Evolutionary conservation across 2,888 invertebrate genomes (phyloP), one percentile per base, ranked within the genome.

Genomic region (Drosophila longiperda): DNA sequence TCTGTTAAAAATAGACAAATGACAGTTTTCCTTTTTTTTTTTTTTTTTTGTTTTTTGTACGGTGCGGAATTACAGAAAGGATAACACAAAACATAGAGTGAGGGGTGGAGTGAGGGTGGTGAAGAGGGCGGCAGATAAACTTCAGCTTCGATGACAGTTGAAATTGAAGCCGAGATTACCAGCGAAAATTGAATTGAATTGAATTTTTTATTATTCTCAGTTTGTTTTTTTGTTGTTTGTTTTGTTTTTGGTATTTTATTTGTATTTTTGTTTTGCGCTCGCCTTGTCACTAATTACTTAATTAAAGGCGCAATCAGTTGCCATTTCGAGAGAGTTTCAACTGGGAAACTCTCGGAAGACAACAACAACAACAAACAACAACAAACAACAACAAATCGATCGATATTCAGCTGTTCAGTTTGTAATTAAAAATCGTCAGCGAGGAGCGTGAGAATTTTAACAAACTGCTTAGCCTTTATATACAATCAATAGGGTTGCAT

Each of bases 1-100:
- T 93, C 93, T 93, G 93, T 93, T 92, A 91, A 91, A 92, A 90
- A 89, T 84, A 92, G 89, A 91, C 91, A 90, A 91, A 91, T 90
- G 90, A 91, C 90, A 90, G 90, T 87, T 82, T 86, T 75, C 61
- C 40, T 54, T 15, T 45, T 26, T 54, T 26, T 23, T 15, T 8
- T 11, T 2, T 4, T 15, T 7, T 11, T 2, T 3, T 1, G 1
- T 3, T 26, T 3, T 33, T n/a, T 32, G 49, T 23, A 42, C 66
- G 45, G 66, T 66, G 64, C n/a, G 45, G 33, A 26, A 8, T 59
- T 32, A 45, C 42, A 32, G 50, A 75, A 81, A 73, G 73, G 77
- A 73, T 66, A 73, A 69, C 72, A 66, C 38, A 61, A 32, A 66
- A 34, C 4, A 66, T 17, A 74, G 74, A 55, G 54, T 48, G 52